Evolutionary conservation across 2,888 invertebrate species (phyloP).

Genomic region (Ormyrus labotus): DNA sequence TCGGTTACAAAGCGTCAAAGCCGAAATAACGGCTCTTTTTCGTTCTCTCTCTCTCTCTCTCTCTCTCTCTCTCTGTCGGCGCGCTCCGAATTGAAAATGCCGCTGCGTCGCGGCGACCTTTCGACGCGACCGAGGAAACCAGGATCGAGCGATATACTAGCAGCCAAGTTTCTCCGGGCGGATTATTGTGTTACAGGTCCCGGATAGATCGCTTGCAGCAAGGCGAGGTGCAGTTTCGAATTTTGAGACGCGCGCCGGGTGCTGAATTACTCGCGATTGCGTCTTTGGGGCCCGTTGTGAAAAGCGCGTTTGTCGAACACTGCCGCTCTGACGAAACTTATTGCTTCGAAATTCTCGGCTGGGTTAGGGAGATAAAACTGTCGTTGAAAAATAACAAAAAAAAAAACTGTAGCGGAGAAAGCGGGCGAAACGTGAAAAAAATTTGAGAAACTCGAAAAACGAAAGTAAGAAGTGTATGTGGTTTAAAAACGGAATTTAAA

Average conservation of each 20-base stretch:
- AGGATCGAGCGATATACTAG: neutral
- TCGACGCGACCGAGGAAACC: neutral
- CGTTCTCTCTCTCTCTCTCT: conserved; percentile 49
- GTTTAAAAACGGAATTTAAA: no score
- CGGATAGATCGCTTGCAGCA: neutral
- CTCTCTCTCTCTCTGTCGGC: conserved; percentile 14
- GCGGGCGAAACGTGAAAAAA: no score
- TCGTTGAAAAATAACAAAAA: no score
- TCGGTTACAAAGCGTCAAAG: conserved; percentile 72
- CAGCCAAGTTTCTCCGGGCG: neutral
- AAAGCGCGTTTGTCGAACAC: neutral
- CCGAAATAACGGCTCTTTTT: conserved; percentile 71
- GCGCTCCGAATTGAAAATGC: conserved; percentile 39
- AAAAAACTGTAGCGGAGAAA: no score
- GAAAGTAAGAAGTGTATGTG: no score
- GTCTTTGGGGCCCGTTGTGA: neutral
- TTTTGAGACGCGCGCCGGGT: conserved; percentile 6
- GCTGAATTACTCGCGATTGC: neutral
- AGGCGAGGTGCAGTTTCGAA: neutral
- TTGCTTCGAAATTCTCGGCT: no score
- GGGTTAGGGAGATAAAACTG: no score
- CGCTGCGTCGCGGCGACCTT: neutral
- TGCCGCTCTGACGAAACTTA: neutral
- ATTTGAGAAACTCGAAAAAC: no score
- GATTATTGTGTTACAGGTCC: neutral